Conservation (phyloP, 1,140 invertebrate genomes). For the Andricus grossulariae region DNA sequence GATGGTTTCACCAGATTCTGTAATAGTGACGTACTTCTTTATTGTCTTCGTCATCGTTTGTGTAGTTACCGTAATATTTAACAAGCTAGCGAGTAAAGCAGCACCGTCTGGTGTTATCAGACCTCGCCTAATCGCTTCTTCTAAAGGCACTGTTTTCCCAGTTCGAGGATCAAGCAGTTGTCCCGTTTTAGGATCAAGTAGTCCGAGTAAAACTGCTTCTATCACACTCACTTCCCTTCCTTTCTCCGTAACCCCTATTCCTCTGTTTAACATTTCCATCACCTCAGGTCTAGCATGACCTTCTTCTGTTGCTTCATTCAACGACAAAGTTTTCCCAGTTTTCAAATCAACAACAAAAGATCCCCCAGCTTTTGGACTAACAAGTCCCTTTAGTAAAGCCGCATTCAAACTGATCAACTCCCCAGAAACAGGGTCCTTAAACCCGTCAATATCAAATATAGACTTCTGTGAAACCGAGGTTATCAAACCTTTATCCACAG, state of each 20-base stretch:
- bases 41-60: slow-evolving; percentile 90
- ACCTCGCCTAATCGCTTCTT: slow-evolving; percentile 89
- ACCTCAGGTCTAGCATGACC: slow-evolving; percentile 85
- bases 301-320: slow-evolving; percentile 82
- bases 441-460: slow-evolving; percentile 94
- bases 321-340: slow-evolving; percentile 83
- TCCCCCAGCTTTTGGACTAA: slow-evolving; percentile 83
- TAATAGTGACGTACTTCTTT: slow-evolving; percentile 86
- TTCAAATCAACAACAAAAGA: slow-evolving; percentile 85
- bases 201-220: slow-evolving; percentile 88
- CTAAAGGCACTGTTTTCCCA: slow-evolving; percentile 86
- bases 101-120: slow-evolving; percentile 91
- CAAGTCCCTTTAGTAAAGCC: slow-evolving; percentile 87
- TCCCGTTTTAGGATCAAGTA: slow-evolving; percentile 91
- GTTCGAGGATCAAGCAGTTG: slow-evolving; percentile 87
- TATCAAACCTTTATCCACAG: slow-evolving; percentile 90
- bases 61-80: slow-evolving; percentile 90
- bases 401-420: slow-evolving; percentile 92
- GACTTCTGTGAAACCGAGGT: slow-evolving; percentile 91
- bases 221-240: slow-evolving; percentile 87
- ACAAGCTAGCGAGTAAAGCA: slow-evolving; percentile 86
- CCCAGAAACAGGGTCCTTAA: slow-evolving; percentile 88
- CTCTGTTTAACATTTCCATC: slow-evolving; percentile 88
- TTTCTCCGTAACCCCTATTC: slow-evolving; percentile 86
- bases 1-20: slow-evolving; percentile 78